Evolutionary conservation across 1,140 invertebrate species (phyloP).

Genomic region (Dinothrombium tinctorium): DNA sequence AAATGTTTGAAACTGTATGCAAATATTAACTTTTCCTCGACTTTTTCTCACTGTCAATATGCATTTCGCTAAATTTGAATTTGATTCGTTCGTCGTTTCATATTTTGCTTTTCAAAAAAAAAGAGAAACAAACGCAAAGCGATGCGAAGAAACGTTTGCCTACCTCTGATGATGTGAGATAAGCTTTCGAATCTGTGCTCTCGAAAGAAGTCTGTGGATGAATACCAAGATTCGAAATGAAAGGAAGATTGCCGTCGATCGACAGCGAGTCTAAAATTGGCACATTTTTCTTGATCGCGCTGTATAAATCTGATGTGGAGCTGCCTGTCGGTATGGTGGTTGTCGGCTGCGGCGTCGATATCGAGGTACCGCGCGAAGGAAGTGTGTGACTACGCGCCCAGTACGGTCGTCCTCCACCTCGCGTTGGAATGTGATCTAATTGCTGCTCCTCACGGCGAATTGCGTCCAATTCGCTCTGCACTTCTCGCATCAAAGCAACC

Average conservation of each 20-base stretch:
- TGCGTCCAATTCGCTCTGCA: constrained; percentile 16
- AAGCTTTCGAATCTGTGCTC: constrained; percentile 1
- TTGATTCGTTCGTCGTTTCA: too few relatives aligned
- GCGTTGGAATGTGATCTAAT: constrained; percentile 4
- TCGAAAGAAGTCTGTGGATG: constrained; percentile 2
- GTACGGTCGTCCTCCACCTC: background rate
- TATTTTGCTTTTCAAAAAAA: background rate
- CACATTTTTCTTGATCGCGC: background rate
- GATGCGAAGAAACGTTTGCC: too few relatives aligned
- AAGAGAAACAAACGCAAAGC: too few relatives aligned
- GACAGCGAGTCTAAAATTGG: constrained; percentile 8
- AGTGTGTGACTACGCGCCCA: constrained; percentile 3
- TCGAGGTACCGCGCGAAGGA: background rate
- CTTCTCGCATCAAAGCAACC: constrained; percentile 24
- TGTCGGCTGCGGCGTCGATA: background rate
- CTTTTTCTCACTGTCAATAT: too few relatives aligned
- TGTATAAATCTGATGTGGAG: background rate
- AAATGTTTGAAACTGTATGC: too few relatives aligned
- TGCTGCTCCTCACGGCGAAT: constrained; percentile 16
- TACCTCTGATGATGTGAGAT: constrained; percentile 5
- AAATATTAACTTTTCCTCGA: too few relatives aligned
- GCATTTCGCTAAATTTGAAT: too few relatives aligned
- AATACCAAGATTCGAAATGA: background rate
- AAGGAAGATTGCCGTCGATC: constrained; percentile 6
- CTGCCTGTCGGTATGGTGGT: background rate